Base-by-base conservation (phyloP, 1,140 invertebrate species). In the Drosophila santomea region DNA sequence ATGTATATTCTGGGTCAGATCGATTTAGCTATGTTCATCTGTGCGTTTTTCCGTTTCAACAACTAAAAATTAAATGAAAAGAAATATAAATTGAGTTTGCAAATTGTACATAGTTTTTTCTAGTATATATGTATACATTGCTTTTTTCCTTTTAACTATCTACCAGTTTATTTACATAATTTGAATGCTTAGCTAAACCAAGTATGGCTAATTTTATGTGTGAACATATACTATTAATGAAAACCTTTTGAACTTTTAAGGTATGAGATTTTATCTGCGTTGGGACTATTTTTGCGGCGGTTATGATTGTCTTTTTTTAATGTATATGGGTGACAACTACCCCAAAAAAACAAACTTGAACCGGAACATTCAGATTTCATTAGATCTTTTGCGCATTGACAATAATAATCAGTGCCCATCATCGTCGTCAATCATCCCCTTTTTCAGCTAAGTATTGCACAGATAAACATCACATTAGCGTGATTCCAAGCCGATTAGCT, bases 401-500 rank as follows among this genome's bases (percentile, higher is more conserved):
- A 57, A 57, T 44, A 57, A 32, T 17, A 35, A 36, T 36, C 55
- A 57, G 55, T 20, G 32, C 7, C 55, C 25, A 48, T 69, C 58
- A 74, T 75, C 74, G 41, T 36, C 51, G 47, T 55, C 36, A 62
- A 57, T 51, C 41, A 72, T 58, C 74, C 43, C 50, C 64, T 50
- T 48, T 63, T 36, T 41, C 20, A 54, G 28, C 11, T 10, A 23
- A 62, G 59, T 73, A 67, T 59, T 44, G 23, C 39, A 14, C 28
- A 64, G 80, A 82, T 82, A 82, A 74, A 55, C 74, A 82, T 82
- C 80, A 82, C 80, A 82, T 82, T 82, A 82, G 74, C 52, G 58
- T 69, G 78, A 81, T 81, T 78, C 67, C 72, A 76, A 81, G 77
- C 77, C 73, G 78, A 81, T 81, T 81, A 81, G 77, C 60, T 35